A percentile compares a stretch with the other conserved stretches of the same genome.
Conservation (phyloP, 2,888 invertebrate species). For the Graphium colonna region DNA sequence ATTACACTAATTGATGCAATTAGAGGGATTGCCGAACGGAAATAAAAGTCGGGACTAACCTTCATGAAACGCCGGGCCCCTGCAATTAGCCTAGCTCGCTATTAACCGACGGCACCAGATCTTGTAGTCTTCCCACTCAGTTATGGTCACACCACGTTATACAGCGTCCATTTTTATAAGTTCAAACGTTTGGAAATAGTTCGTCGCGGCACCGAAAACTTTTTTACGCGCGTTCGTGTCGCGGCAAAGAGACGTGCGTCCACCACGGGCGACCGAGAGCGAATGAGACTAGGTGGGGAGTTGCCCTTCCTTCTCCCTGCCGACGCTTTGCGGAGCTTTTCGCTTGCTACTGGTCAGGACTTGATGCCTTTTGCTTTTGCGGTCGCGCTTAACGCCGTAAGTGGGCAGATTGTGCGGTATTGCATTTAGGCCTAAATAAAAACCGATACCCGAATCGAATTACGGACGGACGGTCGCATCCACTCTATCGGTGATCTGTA, state of each 20-base stretch:
- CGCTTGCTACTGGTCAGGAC: slow-evolving; percentile 41
- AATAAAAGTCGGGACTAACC: slow-evolving; percentile 77
- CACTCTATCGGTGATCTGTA: slow-evolving; percentile 25
- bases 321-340: slow-evolving; percentile 63
- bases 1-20: slow-evolving; percentile 80
- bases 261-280: slow-evolving; percentile 54
- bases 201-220: slow-evolving; percentile 69
- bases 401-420: slow-evolving; percentile 75
- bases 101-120: slow-evolving; percentile 68
- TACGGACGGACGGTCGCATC: slow-evolving; percentile 34
- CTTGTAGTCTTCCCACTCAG: slow-evolving; percentile 53
- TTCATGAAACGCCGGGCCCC: slow-evolving; percentile 76
- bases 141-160: slow-evolving; percentile 59
- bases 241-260: slow-evolving; percentile 46
- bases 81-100: slow-evolving; percentile 76
- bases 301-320: slow-evolving; percentile 67
- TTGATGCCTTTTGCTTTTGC: slow-evolving; percentile 47
- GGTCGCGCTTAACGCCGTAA: slow-evolving; percentile 67
- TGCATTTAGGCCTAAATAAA: slow-evolving; percentile 75
- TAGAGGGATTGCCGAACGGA: slow-evolving; percentile 79
- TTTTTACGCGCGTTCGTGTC: slow-evolving; percentile 63
- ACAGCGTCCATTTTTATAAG: slow-evolving; percentile 49
- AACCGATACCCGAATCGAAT: slow-evolving; percentile 52
- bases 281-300: slow-evolving; percentile 70
- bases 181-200: slow-evolving; percentile 30